Percentiles rank a stretch among this genome's conserved stretches.
Conservation (phyloP, 2,888 invertebrate species). For the Hyposoter didymator region DNA sequence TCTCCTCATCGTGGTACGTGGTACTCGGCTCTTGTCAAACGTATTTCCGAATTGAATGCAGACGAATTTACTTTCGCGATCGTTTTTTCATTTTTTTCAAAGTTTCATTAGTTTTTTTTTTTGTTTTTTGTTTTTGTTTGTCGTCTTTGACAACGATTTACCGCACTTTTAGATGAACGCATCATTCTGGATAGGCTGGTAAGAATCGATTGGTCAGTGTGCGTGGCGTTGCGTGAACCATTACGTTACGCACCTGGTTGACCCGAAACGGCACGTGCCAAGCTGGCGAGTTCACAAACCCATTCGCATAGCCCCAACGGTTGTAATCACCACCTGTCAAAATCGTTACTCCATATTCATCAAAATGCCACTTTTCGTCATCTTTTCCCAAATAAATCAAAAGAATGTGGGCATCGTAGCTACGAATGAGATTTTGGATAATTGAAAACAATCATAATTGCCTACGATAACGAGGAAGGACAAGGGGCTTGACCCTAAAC, state of each 20-base stretch:
- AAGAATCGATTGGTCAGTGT: slow-evolving; percentile 84
- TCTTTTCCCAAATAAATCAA: slow-evolving; percentile 7
- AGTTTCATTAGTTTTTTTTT: slow-evolving; percentile 27
- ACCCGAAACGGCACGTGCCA: slow-evolving; percentile 84
- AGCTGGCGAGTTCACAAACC: slow-evolving; percentile 83
- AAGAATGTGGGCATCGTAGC: not conserved
- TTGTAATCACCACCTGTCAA: slow-evolving; percentile 84
- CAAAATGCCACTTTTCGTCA: slow-evolving; percentile 67
- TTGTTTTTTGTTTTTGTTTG: slow-evolving; percentile 37
- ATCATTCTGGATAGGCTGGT: slow-evolving; percentile 80
- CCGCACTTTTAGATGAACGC: slow-evolving; percentile 62
- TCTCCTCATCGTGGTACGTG: slow-evolving; percentile 72
- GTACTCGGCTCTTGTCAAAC: slow-evolving; percentile 68
- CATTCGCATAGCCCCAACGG: slow-evolving; percentile 83
- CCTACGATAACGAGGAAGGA: not conserved
- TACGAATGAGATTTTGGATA: not conserved
- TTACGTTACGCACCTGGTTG: slow-evolving; percentile 84
- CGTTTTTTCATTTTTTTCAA: not conserved
- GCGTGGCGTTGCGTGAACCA: slow-evolving; percentile 84
- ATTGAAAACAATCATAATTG: not conserved
- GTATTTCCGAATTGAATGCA: slow-evolving; percentile 27
- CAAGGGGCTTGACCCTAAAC: not conserved
- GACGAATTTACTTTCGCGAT: not conserved
- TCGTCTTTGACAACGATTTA: slow-evolving; percentile 52
- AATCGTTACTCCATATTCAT: slow-evolving; percentile 75